Conservation (phyloP, 1,140 invertebrate species). For the Cotesia typhae region DNA sequence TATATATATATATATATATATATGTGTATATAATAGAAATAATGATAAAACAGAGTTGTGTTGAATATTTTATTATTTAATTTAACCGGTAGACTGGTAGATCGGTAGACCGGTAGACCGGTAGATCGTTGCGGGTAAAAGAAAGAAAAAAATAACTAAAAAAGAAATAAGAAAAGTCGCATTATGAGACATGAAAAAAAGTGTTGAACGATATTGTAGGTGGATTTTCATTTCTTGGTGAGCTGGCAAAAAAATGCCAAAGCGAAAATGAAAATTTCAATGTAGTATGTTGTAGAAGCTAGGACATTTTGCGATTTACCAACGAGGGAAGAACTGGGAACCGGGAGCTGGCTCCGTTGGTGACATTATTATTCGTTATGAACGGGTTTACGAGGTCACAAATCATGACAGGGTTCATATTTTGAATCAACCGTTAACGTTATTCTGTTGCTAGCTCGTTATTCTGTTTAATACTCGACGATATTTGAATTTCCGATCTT, state of each 20-base stretch:
- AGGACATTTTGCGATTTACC: slow-evolving; percentile 13
- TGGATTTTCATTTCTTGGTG: slow-evolving; percentile 53
- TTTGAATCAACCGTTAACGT: slow-evolving; percentile 58
- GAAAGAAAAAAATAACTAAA: too few relatives aligned
- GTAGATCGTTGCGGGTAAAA: too few relatives aligned
- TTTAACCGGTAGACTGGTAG: slow-evolving; percentile 48
- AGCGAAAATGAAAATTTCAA: too few relatives aligned
- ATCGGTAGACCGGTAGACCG: too few relatives aligned
- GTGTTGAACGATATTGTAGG: slow-evolving; percentile 62
- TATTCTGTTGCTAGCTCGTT: slow-evolving; percentile 50
- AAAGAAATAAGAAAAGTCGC: slow-evolving; percentile 35
- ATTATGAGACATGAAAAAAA: slow-evolving; percentile 64
- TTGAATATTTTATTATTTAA: slow-evolving; percentile 65
- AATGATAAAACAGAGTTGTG: slow-evolving; percentile 18
- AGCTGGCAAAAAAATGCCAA: slow-evolving; percentile 29
- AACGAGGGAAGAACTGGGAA: slow-evolving; percentile 23
- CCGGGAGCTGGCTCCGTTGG: slow-evolving; percentile 40
- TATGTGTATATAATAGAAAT: slow-evolving; percentile 26
- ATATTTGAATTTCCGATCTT: slow-evolving; percentile 66
- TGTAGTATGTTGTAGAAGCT: slow-evolving; percentile 10
- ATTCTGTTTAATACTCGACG: slow-evolving; percentile 63
- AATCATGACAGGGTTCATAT: slow-evolving; percentile 67
- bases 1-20: too few relatives aligned
- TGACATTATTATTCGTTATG: slow-evolving; percentile 68
- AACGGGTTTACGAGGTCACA: slow-evolving; percentile 67